Percentiles rank a stretch among this genome's conserved stretches.
Evolutionary conservation across 2,888 invertebrate species (phyloP).

Genomic region (Pyrrhia umbra): DNA sequence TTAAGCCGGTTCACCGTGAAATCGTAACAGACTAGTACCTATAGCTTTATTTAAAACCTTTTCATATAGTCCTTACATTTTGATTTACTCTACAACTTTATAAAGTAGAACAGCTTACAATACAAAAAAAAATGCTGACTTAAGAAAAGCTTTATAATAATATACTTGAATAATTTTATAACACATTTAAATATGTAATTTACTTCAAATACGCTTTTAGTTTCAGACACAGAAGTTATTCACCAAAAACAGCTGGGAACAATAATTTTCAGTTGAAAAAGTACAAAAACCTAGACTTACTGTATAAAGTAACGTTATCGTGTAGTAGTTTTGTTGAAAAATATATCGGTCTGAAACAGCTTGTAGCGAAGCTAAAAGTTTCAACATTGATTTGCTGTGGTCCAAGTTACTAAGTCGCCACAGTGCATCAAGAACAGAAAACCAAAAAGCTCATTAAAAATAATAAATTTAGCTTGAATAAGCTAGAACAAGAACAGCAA

Average conservation of each 20-base stretch:
- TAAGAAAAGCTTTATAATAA: background rate
- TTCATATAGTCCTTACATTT: background rate
- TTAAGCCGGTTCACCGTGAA: too few species aligned
- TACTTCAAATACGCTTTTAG: slow-evolving; percentile 23
- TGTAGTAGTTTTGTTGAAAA: slow-evolving; percentile 28
- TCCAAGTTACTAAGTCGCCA: slow-evolving; percentile 13
- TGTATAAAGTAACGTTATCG: slow-evolving; percentile 24
- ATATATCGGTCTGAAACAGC: slow-evolving; percentile 38
- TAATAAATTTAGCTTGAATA: too few species aligned
- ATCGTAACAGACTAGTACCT: too few species aligned
- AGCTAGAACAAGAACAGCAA: too few species aligned
- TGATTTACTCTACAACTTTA: background rate
- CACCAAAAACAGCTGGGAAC: slow-evolving; percentile 15
- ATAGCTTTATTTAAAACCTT: background rate
- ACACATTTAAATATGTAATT: background rate
- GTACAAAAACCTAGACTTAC: slow-evolving; percentile 3
- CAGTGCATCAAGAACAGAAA: slow-evolving; percentile 13
- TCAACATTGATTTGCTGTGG: slow-evolving; percentile 48
- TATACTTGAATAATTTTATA: background rate
- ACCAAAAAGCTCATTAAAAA: background rate
- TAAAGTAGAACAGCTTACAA: background rate
- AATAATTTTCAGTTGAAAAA: slow-evolving; percentile 24
- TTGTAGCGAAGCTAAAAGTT: slow-evolving; percentile 41
- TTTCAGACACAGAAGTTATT: slow-evolving; percentile 22
- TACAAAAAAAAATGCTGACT: background rate